These are phyloP conservation scores for Eugnorisma glareosa DNA, from an alignment of 2,888 invertebrate species.

Conservation along the genomic window DNA sequence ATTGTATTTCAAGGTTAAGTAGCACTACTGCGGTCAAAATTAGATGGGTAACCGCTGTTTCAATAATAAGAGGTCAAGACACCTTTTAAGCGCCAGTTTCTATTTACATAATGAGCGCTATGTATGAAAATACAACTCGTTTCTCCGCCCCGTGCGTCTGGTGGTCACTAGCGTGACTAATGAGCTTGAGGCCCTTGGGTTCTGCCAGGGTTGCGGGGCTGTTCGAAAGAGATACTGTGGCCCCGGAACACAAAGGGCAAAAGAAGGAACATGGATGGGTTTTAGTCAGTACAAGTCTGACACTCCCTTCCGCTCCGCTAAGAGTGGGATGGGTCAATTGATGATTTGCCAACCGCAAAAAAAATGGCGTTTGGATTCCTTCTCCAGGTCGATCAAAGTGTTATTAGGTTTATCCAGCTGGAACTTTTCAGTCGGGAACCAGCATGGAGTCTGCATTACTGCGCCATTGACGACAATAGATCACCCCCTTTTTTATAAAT, in stretches of 20 bases:
- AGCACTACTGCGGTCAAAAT: slow-evolving; percentile 13
- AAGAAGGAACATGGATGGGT: too few relatives aligned
- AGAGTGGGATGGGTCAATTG: too few relatives aligned
- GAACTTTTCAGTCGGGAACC: not conserved
- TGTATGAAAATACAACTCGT: not conserved
- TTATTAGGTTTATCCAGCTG: not conserved
- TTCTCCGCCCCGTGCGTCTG: too few relatives aligned
- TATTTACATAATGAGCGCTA: slow-evolving; percentile 11
- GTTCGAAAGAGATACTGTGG: too few relatives aligned
- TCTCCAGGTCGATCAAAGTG: too few relatives aligned
- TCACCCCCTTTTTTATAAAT: not conserved
- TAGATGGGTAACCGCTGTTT: slow-evolving; percentile 12
- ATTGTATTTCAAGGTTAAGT: slow-evolving; percentile 18
- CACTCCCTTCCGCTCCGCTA: too few relatives aligned
- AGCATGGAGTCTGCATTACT: not conserved
- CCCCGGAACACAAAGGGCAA: too few relatives aligned
- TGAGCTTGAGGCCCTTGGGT: not conserved
- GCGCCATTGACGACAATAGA: not conserved
- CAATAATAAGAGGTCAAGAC: slow-evolving; percentile 14
- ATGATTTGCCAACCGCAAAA: too few relatives aligned
- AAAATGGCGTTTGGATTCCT: too few relatives aligned
- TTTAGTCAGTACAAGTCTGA: too few relatives aligned
- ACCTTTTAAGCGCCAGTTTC: slow-evolving; percentile 7
- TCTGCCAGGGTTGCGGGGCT: too few relatives aligned
- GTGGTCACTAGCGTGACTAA: too few relatives aligned